Base-by-base conservation (phyloP, 2,888 invertebrate species). In the Cenopis cana region DNA sequence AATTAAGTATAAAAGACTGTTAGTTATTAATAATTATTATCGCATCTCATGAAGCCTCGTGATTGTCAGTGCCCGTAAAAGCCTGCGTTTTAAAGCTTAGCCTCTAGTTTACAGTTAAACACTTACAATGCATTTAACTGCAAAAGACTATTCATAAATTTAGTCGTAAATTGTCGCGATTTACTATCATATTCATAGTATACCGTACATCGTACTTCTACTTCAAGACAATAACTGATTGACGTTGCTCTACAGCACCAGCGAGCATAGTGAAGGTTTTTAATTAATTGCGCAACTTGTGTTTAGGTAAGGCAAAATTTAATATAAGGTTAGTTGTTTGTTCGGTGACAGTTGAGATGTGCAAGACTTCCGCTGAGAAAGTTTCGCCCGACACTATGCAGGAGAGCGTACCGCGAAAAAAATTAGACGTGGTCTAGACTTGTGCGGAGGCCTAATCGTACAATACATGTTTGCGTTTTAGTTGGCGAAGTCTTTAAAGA, bases 91-190 rank as follows among this genome's bases (percentile, higher is more conserved):
- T 36, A 64, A 64, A n/a, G 20, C 50, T 54, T 14, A 52, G 52
- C 12, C 52, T 24, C 18, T 36, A 38, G 52, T 64, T 64, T 64
- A 64, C 64, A 64, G 64, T 64, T 54, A 64, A 54, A 64, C 52
- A 54, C 64, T 38, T 38, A 20, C 52, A 62, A 62, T 54, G 36
- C 55, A 18, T 64, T 52, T 54, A 64, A 62, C 50, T 64, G 64
- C 24, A 54, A 54, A 52, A 64, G 64, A 64, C 52, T 64, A 64
- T 54, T 64, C 64, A 64, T 54, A 64, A 54, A 52, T 50, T 62
- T 9, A 52, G 52, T 52, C 62, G 36, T 62, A 62, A 62, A 64
- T 64, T 64, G 54, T 64, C 24, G n/a, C 64, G 52, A 52, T 64
- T 64, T 64, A 64, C 64, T 54, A 64, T 64, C 52, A 54, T 64